Evolutionary conservation across 2,797 vertebrate genomes (phyloP).

Genomic region (Tenualosa ilisha): DNA sequence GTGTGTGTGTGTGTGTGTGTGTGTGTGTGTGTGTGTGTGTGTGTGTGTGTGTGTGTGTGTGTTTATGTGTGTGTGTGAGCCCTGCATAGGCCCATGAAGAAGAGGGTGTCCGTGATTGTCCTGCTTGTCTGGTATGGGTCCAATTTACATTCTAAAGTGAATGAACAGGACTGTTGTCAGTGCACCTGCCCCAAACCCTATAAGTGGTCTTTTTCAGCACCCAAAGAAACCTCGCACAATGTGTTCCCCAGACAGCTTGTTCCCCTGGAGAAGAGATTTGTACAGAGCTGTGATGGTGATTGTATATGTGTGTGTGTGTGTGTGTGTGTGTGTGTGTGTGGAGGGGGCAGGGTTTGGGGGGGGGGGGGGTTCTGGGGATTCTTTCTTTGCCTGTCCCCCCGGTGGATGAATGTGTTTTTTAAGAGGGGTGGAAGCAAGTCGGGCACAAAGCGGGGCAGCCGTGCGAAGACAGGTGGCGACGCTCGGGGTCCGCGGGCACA

Average conservation of each 20-base stretch:
- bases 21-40: background rate
- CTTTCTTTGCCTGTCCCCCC: background rate
- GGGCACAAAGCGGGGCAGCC: background rate
- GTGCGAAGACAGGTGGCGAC: background rate
- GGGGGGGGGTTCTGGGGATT: background rate
- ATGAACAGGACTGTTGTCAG: slow-evolving; percentile 2
- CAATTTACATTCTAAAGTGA: background rate
- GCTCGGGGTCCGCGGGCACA: background rate
- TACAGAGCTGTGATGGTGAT: background rate
- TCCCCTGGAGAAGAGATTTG: background rate
- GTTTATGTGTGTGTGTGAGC: slow-evolving; percentile 33
- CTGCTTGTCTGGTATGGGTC: background rate
- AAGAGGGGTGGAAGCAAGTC: background rate
- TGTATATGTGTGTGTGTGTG: background rate
- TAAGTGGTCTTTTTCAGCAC: background rate
- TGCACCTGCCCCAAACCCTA: background rate
- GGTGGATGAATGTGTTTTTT: slow-evolving; percentile 1
- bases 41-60: slow-evolving; percentile 25
- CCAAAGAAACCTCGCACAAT: background rate
- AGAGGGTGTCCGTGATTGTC: background rate
- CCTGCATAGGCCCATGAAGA: background rate
- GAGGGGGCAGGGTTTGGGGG: too few species aligned
- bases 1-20: background rate
- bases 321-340: too few species aligned
- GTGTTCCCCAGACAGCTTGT: background rate